Percentiles rank a stretch among this genome's conserved stretches.
Conservation (phyloP, 2,113 vertebrate species). For the Pteronura brasiliensis region DNA sequence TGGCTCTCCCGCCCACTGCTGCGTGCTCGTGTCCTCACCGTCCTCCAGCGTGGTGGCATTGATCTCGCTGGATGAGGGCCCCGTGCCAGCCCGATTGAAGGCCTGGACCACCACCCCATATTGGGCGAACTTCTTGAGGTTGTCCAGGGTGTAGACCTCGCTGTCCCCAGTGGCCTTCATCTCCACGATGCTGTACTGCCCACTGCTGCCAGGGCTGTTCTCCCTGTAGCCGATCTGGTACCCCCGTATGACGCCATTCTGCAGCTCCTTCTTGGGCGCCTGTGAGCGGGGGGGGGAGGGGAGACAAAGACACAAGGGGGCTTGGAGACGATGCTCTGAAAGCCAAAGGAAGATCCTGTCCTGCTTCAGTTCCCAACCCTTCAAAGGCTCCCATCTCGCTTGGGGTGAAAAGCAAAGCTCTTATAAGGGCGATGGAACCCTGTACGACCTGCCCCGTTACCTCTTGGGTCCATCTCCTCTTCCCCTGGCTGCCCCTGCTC, state of each 20-base stretch:
- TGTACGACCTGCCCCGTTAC: background rate
- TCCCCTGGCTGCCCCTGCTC: accelerated
- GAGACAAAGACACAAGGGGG: background rate
- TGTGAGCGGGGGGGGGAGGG: slow-evolving; percentile 33
- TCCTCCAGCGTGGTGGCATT: slow-evolving; percentile 97
- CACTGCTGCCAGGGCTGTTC: slow-evolving; percentile 97
- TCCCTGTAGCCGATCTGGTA: slow-evolving; percentile 99
- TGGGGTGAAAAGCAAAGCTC: background rate
- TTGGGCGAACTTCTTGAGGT: slow-evolving; percentile 98
- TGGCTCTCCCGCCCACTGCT: background rate
- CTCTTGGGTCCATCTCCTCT: background rate
- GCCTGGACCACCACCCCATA: slow-evolving; percentile 98
- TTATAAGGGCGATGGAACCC: background rate
- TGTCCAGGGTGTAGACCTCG: slow-evolving; percentile 97
- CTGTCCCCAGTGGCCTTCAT: slow-evolving; percentile 98
- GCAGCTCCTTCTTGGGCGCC: slow-evolving; percentile 97
- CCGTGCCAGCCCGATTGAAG: slow-evolving; percentile 96
- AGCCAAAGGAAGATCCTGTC: background rate
- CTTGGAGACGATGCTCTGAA: background rate
- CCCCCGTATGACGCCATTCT: slow-evolving; percentile 97
- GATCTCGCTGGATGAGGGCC: slow-evolving; percentile 98
- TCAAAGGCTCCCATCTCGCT: background rate
- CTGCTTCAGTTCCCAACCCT: background rate
- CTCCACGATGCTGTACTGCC: slow-evolving; percentile 98
- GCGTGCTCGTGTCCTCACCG: slow-evolving; percentile 76